Evolutionary conservation across 2,888 invertebrate genomes (phyloP), one percentile per base, ranked within the genome.

Genomic region (Phlogophora meticulosa): DNA sequence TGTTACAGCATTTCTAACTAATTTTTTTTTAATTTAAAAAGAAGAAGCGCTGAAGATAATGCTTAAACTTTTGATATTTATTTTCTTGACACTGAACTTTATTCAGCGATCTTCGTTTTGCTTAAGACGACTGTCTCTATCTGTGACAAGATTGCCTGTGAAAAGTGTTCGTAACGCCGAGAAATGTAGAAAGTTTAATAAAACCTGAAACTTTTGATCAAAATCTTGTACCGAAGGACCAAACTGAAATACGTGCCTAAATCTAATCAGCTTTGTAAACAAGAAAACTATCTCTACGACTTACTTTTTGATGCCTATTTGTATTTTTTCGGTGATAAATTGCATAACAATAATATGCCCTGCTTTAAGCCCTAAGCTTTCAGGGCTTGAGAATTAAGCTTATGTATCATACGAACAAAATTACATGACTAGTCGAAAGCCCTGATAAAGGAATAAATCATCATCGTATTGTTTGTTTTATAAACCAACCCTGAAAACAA

Each of bases 201-300:
- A 34, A 40, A 24, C 49, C 22, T 62, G 15, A 20, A 71, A 71
- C n/a, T 52, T 68, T 71, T 70, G 49, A 71, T 63, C 28, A 63
- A 55, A 70, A 56, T 56, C 38, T 63, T 55, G 11, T 40, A 45
- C 10, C 13, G 17, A 2, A 24, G 22, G 22, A 53, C 28, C 11
- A 36, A 52, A 70, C 17, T 34, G 7, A 28, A 36, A 20, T 28
- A 24, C 15, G 9, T 15, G 10, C 28, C 13, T 22, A 20, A 43
- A 20, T 43, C 7, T 24, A 20, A 11, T 36, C 20, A 7, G 7
- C 22, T 68, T 48, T 17, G 2, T 15, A 1, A 46, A 34, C 10
- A 34, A 32, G 7, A 9, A n/a, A 17, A n/a, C n/a, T 38, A 22
- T 22, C 11, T 5, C 11, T 4, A 13, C 13, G 9, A 13, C 7